phyloP scores from a whole-genome alignment of 2,888 invertebrate species.

The Cerastoderma edule region DNA sequence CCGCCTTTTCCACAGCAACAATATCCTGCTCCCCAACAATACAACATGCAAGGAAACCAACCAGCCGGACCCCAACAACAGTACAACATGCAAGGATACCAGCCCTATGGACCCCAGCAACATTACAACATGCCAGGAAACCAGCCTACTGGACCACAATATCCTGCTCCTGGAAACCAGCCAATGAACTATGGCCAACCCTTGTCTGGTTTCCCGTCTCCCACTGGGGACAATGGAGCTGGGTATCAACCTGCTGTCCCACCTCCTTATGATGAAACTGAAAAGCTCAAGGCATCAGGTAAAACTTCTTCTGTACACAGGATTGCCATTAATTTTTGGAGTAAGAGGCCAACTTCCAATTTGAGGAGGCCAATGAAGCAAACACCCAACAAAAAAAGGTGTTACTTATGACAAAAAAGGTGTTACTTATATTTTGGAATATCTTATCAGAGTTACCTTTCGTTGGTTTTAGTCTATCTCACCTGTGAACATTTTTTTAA shows the following conservation, averaged over 20 bases:
- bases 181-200: conserved; percentile 11
- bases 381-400: not conserved
- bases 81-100: too few relatives aligned
- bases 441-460: too few relatives aligned
- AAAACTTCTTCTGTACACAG: not conserved
- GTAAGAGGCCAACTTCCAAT: too few relatives aligned
- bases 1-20: not conserved
- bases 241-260: conserved; percentile 1
- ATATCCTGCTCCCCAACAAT: not conserved
- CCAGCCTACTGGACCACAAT: too few relatives aligned
- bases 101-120: too few relatives aligned
- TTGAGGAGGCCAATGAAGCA: not conserved
- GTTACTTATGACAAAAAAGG: not conserved
- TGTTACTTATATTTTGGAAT: too few relatives aligned
- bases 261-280: not conserved
- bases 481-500: not conserved
- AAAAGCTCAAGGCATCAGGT: conserved; percentile 7
- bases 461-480: too few relatives aligned
- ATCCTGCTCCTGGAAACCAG: too few relatives aligned
- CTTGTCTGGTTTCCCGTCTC: conserved; percentile 1
- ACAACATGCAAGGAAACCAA: too few relatives aligned
- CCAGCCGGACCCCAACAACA: too few relatives aligned
- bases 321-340: too few relatives aligned
- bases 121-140: too few relatives aligned
- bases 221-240: not conserved